Evolutionary conservation across 2,113 vertebrate species (phyloP).

Genomic region (Myotis lucifugus): DNA sequence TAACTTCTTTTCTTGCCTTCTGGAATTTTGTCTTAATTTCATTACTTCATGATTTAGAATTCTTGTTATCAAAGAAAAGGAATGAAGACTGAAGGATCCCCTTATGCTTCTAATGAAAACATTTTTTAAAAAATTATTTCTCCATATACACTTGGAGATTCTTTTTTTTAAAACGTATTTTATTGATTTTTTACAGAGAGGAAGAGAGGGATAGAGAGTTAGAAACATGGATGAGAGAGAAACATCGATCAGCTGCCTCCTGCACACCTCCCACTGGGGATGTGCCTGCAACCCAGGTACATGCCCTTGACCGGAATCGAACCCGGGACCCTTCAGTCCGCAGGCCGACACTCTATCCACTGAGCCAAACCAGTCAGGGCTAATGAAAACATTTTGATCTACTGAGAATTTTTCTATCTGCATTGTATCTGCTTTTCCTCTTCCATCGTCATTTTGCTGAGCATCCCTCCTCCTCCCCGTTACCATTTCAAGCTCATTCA

Average conservation of each 20-base stretch:
- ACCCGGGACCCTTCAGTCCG: no score
- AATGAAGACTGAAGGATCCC: neutral
- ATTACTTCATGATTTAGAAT: conserved; percentile 1
- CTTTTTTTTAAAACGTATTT: no score
- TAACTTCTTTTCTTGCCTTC: neutral
- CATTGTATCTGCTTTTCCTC: neutral
- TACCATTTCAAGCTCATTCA: neutral
- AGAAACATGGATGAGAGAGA: no score
- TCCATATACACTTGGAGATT: no score
- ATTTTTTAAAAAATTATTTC: neutral
- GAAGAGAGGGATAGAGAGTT: no score
- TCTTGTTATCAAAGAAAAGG: conserved; percentile 21
- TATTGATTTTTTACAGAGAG: no score
- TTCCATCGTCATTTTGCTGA: neutral
- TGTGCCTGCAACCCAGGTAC: no score
- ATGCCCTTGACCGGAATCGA: no score
- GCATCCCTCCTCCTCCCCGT: neutral
- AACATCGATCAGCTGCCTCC: no score
- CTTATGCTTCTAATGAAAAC: neutral
- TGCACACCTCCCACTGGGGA: no score
- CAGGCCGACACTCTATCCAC: no score
- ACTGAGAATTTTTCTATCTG: neutral
- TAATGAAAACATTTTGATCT: conserved; percentile 7
- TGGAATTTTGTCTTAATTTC: neutral
- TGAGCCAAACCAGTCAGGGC: no score